Percentiles rank a stretch among this genome's conserved stretches.
These are phyloP conservation scores for Eulemur coronatus DNA, from an alignment of 2,797 vertebrate genomes.

Conservation along the genomic window DNA sequence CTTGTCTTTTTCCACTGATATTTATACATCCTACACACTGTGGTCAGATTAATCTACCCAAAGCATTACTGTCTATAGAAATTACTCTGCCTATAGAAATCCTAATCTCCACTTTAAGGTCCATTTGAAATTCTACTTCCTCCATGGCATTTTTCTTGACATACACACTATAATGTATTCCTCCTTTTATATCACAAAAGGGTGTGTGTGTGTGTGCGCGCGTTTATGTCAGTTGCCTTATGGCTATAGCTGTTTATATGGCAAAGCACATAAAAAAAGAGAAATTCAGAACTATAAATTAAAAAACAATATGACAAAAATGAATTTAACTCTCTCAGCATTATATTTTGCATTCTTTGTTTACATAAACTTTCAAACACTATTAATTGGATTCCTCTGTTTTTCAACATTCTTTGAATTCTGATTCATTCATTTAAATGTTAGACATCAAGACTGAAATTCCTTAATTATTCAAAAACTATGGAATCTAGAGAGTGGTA, in stretches of 20 bases:
- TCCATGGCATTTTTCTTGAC: background rate
- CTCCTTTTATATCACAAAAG: background rate
- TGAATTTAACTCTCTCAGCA: background rate
- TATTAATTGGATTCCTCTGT: background rate
- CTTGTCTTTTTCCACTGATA: background rate
- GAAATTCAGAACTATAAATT: background rate
- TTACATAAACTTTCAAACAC: background rate
- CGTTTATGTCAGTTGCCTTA: background rate
- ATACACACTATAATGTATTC: background rate
- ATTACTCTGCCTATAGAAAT: background rate
- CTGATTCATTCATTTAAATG: background rate
- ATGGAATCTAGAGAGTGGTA: constrained; percentile 3
- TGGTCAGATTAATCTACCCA: background rate
- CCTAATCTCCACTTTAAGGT: background rate
- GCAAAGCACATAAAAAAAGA: constrained; percentile 12
- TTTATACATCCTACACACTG: background rate
- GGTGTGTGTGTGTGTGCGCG: background rate
- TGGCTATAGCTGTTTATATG: background rate
- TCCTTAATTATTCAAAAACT: background rate
- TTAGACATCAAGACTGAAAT: background rate
- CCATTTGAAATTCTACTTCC: background rate
- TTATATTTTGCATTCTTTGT: background rate
- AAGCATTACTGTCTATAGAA: background rate
- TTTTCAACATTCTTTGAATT: constrained; percentile 37
- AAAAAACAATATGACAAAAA: background rate